Evolutionary conservation across 2,888 invertebrate genomes (phyloP).

Genomic region (Acleris emargana): DNA sequence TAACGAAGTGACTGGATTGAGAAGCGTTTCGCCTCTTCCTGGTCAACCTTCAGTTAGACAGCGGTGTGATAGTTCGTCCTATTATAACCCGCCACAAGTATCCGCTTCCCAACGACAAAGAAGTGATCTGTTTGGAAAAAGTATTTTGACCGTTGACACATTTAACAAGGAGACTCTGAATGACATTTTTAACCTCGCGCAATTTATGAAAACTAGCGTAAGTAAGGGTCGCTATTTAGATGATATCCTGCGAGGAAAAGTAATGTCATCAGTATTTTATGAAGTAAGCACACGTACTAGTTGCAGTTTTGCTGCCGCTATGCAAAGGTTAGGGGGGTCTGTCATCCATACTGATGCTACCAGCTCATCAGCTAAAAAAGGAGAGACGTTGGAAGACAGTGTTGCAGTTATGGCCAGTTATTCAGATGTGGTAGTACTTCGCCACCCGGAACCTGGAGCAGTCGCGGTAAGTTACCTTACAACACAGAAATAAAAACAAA

Average conservation of each 20-base stretch:
- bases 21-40: conserved; percentile 80
- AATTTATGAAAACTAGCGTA: conserved; percentile 91
- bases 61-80: conserved; percentile 84
- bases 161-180: conserved; percentile 95
- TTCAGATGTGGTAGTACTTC: conserved; percentile 95
- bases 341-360: conserved; percentile 95
- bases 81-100: conserved; percentile 69
- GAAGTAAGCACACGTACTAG: conserved; percentile 98
- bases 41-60: conserved; percentile 71
- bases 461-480: conserved; percentile 86
- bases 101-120: conserved; percentile 73
- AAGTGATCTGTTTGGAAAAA: conserved; percentile 86
- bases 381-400: conserved; percentile 96
- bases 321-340: conserved; percentile 97
- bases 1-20: conserved; percentile 73
- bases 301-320: conserved; percentile 98
- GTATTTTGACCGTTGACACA: conserved; percentile 92
- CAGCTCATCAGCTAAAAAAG: conserved; percentile 97
- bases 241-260: conserved; percentile 94
- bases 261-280: conserved; percentile 98
- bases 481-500: no score
- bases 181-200: conserved; percentile 96
- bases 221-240: conserved; percentile 92
- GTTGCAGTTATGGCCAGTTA: conserved; percentile 95
- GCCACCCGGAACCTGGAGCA: conserved; percentile 97